A percentile compares a stretch with the other conserved stretches of the same genome.
phyloP scores from a whole-genome alignment of 2,888 invertebrate genomes.

The Rotaria macrura region DNA sequence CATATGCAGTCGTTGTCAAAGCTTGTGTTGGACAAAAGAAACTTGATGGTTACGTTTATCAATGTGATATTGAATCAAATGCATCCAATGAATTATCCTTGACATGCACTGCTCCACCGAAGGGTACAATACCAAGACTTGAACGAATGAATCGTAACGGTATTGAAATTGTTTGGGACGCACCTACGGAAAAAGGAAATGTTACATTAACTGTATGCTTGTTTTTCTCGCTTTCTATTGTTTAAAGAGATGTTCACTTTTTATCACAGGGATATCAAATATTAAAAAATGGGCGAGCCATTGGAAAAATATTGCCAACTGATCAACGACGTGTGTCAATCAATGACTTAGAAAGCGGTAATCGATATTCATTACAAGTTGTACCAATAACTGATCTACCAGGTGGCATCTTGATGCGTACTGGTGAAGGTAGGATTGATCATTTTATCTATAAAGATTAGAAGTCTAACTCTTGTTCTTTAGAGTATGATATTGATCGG shows the following conservation, averaged over 20 bases:
- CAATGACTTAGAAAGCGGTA: constrained; percentile 45
- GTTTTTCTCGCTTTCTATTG: not conserved
- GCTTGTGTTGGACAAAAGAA: not conserved
- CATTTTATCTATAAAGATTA: not conserved
- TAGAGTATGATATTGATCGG: not conserved
- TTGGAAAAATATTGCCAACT: constrained; percentile 47
- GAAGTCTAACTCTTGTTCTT: not conserved
- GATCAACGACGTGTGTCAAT: constrained; percentile 45
- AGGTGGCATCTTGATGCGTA: constrained; percentile 39
- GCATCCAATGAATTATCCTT: constrained; percentile 45
- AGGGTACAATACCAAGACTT: constrained; percentile 44
- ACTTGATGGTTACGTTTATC: not conserved
- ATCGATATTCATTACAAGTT: constrained; percentile 46
- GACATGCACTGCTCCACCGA: constrained; percentile 47
- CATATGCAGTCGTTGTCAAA: not conserved
- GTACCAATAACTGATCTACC: constrained; percentile 49
- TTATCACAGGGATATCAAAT: constrained; percentile 48
- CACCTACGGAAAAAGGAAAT: constrained; percentile 48
- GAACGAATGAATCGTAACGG: constrained; percentile 47
- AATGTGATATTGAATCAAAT: not conserved
- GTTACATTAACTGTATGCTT: constrained; percentile 43
- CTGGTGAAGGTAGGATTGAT: not conserved
- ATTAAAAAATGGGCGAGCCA: constrained; percentile 47
- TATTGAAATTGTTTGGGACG: constrained; percentile 48
- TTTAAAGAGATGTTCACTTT: too few relatives aligned